Base-by-base conservation (phyloP, 2,113 vertebrate genomes). In the Grus americana region DNA sequence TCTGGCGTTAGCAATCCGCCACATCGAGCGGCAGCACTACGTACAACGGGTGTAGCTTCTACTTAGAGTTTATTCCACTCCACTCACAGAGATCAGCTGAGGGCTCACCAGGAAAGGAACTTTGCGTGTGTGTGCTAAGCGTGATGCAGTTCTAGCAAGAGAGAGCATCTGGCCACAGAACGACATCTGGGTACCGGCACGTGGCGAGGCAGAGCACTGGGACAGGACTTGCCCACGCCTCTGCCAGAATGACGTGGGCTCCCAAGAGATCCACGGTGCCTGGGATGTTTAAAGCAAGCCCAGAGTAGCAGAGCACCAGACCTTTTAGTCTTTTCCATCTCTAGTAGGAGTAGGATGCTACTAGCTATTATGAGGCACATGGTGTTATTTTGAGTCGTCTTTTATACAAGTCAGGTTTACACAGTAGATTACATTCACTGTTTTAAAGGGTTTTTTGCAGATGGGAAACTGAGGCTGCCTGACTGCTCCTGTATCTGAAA, bases 1-100 rank as follows among this genome's bases (percentile, higher is more conserved):
- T 2, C 10, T 9, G 0, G 20, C 1, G 4, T 13, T 5, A 3
- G 8, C 73, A 13, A 7, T 6, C 47, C 71, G 23, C 34, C 4
- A 0, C 3, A 2, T 0, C 1, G 23, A 38, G 38, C 34, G 5
- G 38, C 65, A 17, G 58, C 4, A 3, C 29, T 23, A 27, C 2
- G 1, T 4, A 2, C 63, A 6, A 12, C 6, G 8, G 29, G 2
- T 1, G 5, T 1, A 23, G 14, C 36, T 12, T 11, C 4, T 6
- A 11, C 50, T 42, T 9, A 4, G 49, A 29, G 30, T 63, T 80
- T 6, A 14, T 32, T 16, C 42, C 11, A 2, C 49, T 29, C 49
- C 23, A 4, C 40, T n/a, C 5, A 1, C 29, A 11, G 26, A 36
- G n/a, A 57, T 8, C 42, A 21, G 49, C 58, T 7, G 27, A n/a